Evolutionary conservation across 2,888 invertebrate genomes (phyloP), one percentile per base, ranked within the genome.

Genomic region (Macrosoma leucophasiata): DNA sequence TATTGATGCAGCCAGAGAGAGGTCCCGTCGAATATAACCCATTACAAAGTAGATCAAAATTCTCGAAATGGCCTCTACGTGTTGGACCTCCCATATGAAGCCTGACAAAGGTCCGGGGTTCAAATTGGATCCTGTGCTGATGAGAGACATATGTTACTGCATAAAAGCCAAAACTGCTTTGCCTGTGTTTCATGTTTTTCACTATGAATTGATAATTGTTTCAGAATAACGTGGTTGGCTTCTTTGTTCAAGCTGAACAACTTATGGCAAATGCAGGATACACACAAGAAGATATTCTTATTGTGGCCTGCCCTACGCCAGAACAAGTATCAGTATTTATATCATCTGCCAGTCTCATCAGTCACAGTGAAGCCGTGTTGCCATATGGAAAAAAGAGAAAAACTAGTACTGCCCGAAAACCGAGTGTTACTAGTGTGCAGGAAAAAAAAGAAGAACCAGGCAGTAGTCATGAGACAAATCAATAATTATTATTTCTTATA

Each of bases 271-370:
- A 86, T 41, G 90, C 91, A 14, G 89, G 92, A 29, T 98, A 96
- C 63, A 87, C 89, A 0, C 86, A 89, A 15, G 97, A 98, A 59
- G 94, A 95, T 54, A 86, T 88, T 35, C 85, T 92, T 32, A 89
- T 97, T 30, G 92, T 97, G 3, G 95, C 91, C 6, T 96, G 97
- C 59, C 98, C 98, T 0, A 90, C 96, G 2, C 91, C 94, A 2
- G 98, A 98, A 62, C 98, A 98, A 79, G 90, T 98, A 7, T 93
- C 94, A n/a, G 89, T 95, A 20, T 87, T 95, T 53, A 86, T 96
- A 39, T 94, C 94, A 6, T 94, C 94, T 1, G 90, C 92, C 1
- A 92, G 91, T 38, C 85, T 93, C 22, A 82, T 89, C 30, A 85
- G 86, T 12, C 85, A 77, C 36, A 68, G 55, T 8, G 84, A 82